A percentile compares a stretch with the other conserved stretches of the same genome.
Evolutionary conservation across 2,888 invertebrate species (phyloP).

Genomic region (Epirrhoe alternata): DNA sequence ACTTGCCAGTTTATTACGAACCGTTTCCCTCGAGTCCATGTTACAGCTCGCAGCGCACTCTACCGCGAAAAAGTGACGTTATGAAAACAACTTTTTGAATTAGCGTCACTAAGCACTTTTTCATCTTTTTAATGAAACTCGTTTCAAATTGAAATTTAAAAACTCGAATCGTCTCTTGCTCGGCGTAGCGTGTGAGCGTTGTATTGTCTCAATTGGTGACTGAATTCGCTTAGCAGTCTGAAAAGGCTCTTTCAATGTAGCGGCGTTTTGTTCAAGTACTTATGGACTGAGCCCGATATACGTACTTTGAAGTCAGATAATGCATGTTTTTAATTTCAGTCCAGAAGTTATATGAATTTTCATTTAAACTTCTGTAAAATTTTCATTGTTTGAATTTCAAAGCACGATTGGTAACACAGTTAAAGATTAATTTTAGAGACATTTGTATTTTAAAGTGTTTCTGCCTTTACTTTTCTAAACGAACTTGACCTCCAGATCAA

Average conservation of each 20-base stretch:
- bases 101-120: slow-evolving; percentile 74
- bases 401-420: no score
- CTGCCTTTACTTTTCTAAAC: no score
- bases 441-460: no score
- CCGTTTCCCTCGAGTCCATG: slow-evolving; percentile 63
- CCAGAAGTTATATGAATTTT: no score
- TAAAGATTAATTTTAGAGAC: no score
- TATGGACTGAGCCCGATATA: neutral
- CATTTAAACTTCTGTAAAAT: no score
- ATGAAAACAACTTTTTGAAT: slow-evolving; percentile 84
- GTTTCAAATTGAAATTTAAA: slow-evolving; percentile 60
- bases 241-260: slow-evolving; percentile 34
- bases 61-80: slow-evolving; percentile 70
- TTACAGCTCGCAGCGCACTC: slow-evolving; percentile 65
- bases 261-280: slow-evolving; percentile 15
- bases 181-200: slow-evolving; percentile 41
- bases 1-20: neutral
- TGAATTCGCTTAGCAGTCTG: slow-evolving; percentile 34
- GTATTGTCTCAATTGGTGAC: slow-evolving; percentile 41
- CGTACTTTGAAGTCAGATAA: neutral
- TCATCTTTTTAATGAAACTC: slow-evolving; percentile 70
- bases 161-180: slow-evolving; percentile 49
- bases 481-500: no score
- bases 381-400: no score
- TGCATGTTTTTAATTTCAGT: neutral